Evolutionary conservation across 2,888 invertebrate genomes (phyloP).

Genomic region (Mechanitis mazaeus): DNA sequence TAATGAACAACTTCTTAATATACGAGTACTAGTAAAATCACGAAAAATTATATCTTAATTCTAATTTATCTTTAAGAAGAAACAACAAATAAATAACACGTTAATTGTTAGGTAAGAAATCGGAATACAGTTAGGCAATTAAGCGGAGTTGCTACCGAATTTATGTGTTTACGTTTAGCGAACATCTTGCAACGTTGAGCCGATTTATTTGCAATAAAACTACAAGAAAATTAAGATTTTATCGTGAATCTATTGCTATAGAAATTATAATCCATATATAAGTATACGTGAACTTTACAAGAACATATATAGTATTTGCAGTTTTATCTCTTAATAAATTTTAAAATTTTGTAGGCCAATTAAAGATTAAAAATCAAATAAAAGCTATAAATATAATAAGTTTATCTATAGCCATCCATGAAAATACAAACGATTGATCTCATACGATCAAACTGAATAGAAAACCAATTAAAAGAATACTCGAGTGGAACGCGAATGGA

Average conservation of each 20-base stretch:
- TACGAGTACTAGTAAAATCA: no score
- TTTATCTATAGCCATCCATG: no score
- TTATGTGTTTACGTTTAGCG: constrained; percentile 39
- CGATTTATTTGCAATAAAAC: constrained; percentile 28
- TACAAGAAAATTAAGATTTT: not conserved
- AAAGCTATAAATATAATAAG: no score
- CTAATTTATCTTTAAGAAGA: constrained; percentile 11
- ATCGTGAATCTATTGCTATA: not conserved
- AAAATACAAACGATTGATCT: constrained; percentile 12
- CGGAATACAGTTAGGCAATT: constrained; percentile 38
- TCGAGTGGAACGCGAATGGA: constrained; percentile 42
- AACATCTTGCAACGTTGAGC: constrained; percentile 28
- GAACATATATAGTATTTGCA: no score
- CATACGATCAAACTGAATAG: constrained; percentile 35
- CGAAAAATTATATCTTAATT: not conserved
- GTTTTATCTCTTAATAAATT: no score
- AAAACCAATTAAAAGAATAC: constrained; percentile 63
- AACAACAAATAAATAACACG: constrained; percentile 38
- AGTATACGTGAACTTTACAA: no score
- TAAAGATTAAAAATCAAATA: no score
- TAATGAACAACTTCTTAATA: not conserved
- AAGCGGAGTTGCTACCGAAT: constrained; percentile 33
- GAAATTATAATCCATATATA: no score
- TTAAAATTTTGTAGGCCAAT: no score
- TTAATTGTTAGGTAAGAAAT: constrained; percentile 39